These are phyloP conservation scores for Eupithecia centaureata DNA, from an alignment of 2,888 invertebrate species.

Conservation along the genomic window DNA sequence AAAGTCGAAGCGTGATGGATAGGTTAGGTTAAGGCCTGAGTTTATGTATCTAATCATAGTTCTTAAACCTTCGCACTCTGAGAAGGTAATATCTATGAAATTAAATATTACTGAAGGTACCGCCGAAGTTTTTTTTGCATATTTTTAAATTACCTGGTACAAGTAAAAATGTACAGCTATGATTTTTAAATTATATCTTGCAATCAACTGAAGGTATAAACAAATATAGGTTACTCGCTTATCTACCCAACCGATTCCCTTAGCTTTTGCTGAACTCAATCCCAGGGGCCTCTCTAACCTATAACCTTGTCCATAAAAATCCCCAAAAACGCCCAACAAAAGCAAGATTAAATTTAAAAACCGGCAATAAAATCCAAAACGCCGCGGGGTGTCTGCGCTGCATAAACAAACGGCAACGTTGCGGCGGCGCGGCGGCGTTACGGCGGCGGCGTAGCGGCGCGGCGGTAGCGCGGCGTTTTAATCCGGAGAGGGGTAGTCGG, in stretches of 20 bases:
- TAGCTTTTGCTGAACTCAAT: not conserved
- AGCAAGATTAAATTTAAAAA: constrained; percentile 41
- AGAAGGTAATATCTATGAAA: too few relatives aligned
- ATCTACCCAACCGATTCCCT: not conserved
- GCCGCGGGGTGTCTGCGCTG: constrained; percentile 40
- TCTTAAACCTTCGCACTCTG: too few relatives aligned
- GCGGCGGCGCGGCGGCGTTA: constrained; percentile 40
- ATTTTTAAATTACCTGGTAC: too few relatives aligned
- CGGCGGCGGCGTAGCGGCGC: constrained; percentile 45
- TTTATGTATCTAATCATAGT: too few relatives aligned
- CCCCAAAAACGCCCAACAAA: constrained; percentile 39
- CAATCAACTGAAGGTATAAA: too few relatives aligned
- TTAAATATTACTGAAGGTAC: too few relatives aligned
- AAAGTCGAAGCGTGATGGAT: too few relatives aligned
- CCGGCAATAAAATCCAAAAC: constrained; percentile 34
- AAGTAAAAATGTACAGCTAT: too few relatives aligned
- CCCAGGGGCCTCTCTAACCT: not conserved
- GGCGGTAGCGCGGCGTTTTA: constrained; percentile 60
- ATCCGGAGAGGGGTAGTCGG: constrained; percentile 67
- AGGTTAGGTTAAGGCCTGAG: too few relatives aligned
- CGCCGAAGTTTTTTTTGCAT: too few relatives aligned
- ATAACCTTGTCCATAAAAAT: constrained; percentile 34
- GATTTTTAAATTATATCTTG: too few relatives aligned
- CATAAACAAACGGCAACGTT: constrained; percentile 42
- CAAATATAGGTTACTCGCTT: too few relatives aligned